Evolutionary conservation across 2,797 vertebrate genomes (phyloP), one percentile per base, ranked within the genome.

Genomic region (Heterohyrax brucei): DNA sequence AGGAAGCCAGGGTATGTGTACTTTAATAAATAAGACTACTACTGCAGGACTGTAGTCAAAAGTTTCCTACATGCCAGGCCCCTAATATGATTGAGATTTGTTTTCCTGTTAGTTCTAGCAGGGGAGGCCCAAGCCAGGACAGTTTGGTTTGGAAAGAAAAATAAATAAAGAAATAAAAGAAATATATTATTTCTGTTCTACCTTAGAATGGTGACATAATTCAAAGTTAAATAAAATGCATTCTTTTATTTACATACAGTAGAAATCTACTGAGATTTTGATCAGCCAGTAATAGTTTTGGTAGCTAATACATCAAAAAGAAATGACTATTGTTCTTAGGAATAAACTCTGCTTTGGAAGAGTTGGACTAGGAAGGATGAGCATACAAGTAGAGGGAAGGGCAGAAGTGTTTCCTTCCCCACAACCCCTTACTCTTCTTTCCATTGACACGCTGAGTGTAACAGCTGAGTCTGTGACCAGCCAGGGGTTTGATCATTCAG

Each of bases 121-220:
- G 77, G 44, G 70, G 75, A 95, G n/a, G 24, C 33, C 9, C 66
- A 92, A 82, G n/a, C 33, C 53, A 87, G 5, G 88, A 48, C 14
- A 66, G 22, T 84, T 90, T 66, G 26, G 6, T 50, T 77, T 62
- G 26, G 7, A 48, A 30, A 39, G 14, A 3, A 56, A 12, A 64
- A 10, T 18, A 22, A 73, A 53, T 53, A 53, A 33, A 72, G 39
- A 39, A 39, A 39, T 39, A 72, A 10, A 82, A 18, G 79, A 39
- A 81, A 81, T 46, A 10, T 64, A 66, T 30, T 50, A 5, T 95
- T 94, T 95, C 14, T 70, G 0, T 82, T 95, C 22, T 82, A 18
- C 39, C n/a, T 83, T 24, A 72, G 68, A 83, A 75, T 90, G 28
- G 70, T 66, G 10, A 88, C 8, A 75, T 90, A 88, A 88, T 78